Conservation (phyloP, 2,797 vertebrate genomes). For the Acipenser oxyrinchus region DNA sequence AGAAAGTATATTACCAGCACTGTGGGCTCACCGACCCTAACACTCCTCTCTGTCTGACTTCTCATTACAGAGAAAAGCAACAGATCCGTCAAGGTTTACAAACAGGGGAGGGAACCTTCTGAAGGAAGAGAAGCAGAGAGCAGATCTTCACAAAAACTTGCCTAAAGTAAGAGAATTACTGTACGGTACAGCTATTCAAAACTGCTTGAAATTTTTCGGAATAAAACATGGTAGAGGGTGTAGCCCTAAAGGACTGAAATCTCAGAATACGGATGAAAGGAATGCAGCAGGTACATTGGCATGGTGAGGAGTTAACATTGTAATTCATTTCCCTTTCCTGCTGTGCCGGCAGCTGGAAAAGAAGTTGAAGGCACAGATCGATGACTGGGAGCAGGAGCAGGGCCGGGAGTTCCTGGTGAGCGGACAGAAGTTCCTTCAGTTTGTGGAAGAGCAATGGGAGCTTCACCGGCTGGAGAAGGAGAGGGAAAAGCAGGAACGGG, state of each 20-base stretch:
- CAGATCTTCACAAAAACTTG: slow-evolving; percentile 79
- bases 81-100: slow-evolving; percentile 76
- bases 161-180: slow-evolving; percentile 63
- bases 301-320: not conserved
- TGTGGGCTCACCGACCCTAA: not conserved
- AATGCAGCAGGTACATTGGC: no score
- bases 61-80: slow-evolving; percentile 74
- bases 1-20: not conserved
- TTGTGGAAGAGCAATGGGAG: slow-evolving; percentile 78
- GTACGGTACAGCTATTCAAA: no score
- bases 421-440: slow-evolving; percentile 77
- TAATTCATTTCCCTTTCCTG: slow-evolving; percentile 1
- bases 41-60: not conserved
- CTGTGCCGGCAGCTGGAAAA: slow-evolving; percentile 70
- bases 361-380: slow-evolving; percentile 68
- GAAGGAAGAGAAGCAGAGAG: slow-evolving; percentile 87
- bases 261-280: no score
- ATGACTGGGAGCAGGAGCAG: slow-evolving; percentile 70
- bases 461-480: slow-evolving; percentile 73
- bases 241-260: no score
- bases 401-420: slow-evolving; percentile 65
- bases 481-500: slow-evolving; percentile 78
- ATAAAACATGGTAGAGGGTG: no score
- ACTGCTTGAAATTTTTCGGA: no score
- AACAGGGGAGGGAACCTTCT: slow-evolving; percentile 92